Conservation (phyloP, 1,140 invertebrate genomes). For the Micrasema longulum region DNA sequence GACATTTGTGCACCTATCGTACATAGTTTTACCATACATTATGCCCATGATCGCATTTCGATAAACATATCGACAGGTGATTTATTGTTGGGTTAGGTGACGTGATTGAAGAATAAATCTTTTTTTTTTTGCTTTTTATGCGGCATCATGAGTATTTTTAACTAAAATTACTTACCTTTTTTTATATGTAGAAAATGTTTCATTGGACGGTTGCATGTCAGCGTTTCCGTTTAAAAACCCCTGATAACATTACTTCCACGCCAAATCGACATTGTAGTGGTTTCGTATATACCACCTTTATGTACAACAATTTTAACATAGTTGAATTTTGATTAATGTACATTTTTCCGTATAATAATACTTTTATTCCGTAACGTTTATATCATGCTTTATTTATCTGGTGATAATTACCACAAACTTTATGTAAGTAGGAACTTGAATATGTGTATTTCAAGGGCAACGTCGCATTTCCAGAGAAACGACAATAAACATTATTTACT, state of each 20-base stretch:
- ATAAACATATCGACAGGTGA: no score
- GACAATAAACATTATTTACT: no score
- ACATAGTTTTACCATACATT: no score
- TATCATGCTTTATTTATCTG: background rate
- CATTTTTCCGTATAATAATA: constrained; percentile 8
- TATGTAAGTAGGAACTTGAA: background rate
- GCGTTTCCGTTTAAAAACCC: constrained; percentile 6
- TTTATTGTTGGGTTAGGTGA: background rate
- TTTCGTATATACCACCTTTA: constrained; percentile 2
- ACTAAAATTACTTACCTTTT: background rate
- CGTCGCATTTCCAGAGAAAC: no score
- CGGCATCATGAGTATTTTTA: background rate
- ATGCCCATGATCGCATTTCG: no score
- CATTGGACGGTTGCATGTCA: background rate
- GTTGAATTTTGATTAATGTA: constrained; percentile 32
- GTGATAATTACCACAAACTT: background rate
- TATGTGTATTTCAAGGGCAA: no score
- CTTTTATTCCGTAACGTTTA: background rate
- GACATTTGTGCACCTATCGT: no score
- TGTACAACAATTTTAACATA: constrained; percentile 19
- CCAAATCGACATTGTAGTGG: constrained; percentile 11
- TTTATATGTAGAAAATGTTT: background rate
- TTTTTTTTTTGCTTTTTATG: background rate
- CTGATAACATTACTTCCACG: constrained; percentile 23
- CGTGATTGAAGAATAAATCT: background rate